phyloP scores from a whole-genome alignment of 1,140 invertebrate genomes.

The Agrypnia vestita region DNA sequence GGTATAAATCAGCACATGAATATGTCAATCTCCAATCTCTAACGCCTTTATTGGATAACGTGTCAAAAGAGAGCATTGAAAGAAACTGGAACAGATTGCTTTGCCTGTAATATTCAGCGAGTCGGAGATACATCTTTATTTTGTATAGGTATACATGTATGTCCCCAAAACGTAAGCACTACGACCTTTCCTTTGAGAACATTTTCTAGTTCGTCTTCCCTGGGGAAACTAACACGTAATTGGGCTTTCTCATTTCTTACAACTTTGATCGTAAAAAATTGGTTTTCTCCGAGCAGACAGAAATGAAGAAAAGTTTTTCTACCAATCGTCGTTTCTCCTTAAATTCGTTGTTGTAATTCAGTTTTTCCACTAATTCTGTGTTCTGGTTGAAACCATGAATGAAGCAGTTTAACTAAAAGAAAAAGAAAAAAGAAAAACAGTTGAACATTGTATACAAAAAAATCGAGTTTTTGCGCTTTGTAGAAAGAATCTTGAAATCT shows the following conservation, averaged over 20 bases:
- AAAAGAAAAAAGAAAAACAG: too few species aligned
- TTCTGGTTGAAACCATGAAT: too few species aligned
- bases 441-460: too few species aligned
- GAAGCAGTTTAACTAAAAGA: too few species aligned
- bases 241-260: constrained; percentile 27
- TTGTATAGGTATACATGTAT: neutral
- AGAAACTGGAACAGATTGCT: too few species aligned
- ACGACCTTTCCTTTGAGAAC: neutral
- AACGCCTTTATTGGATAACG: too few species aligned
- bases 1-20: too few species aligned
- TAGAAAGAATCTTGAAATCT: too few species aligned
- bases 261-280: constrained; percentile 7
- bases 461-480: too few species aligned
- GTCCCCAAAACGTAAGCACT: neutral
- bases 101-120: neutral
- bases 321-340: neutral
- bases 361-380: neutral
- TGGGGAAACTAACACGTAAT: constrained; percentile 22
- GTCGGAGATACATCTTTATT: constrained; percentile 2
- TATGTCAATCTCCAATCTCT: too few species aligned
- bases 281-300: neutral
- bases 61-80: too few species aligned
- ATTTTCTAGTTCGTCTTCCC: constrained; percentile 24
- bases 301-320: constrained; percentile 9
- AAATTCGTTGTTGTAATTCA: constrained; percentile 2